A percentile compares a stretch with the other conserved stretches of the same genome.
These are phyloP conservation scores for Taurulus bubalis DNA, from an alignment of 2,113 vertebrate genomes.

Conservation along the genomic window DNA sequence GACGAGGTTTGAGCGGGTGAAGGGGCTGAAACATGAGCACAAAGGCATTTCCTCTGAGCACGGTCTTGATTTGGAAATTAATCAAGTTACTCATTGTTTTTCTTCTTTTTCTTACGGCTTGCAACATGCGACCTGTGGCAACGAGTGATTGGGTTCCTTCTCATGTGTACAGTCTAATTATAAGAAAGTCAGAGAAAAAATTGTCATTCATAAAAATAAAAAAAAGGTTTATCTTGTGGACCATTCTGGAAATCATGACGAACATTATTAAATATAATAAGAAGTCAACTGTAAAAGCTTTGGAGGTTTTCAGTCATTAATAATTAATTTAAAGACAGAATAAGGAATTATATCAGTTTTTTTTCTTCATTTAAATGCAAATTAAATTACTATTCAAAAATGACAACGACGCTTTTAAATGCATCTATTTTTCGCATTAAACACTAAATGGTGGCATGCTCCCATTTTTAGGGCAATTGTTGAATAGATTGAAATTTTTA, in stretches of 20 bases:
- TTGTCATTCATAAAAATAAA: neutral
- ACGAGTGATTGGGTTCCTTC: too few species aligned
- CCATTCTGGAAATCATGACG: too few species aligned
- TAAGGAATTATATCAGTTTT: neutral
- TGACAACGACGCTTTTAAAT: neutral
- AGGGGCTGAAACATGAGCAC: neutral
- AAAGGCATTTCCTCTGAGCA: neutral
- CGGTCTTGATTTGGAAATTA: too few species aligned
- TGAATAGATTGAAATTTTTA: neutral
- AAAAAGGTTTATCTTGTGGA: neutral
- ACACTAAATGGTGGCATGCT: neutral
- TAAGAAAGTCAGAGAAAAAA: neutral
- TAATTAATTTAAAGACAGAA: neutral
- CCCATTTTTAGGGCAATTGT: neutral
- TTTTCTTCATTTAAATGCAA: neutral
- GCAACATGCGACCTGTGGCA: neutral
- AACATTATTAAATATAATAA: neutral
- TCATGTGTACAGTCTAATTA: neutral
- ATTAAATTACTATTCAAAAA: neutral
- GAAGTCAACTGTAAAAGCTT: neutral
- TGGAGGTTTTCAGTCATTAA: neutral
- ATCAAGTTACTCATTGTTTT: too few species aligned
- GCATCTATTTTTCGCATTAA: neutral
- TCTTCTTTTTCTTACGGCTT: neutral
- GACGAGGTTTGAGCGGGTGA: conserved; percentile 51